These are phyloP conservation scores for Craniophora ligustri DNA, from an alignment of 2,888 invertebrate genomes.

Conservation along the genomic window DNA sequence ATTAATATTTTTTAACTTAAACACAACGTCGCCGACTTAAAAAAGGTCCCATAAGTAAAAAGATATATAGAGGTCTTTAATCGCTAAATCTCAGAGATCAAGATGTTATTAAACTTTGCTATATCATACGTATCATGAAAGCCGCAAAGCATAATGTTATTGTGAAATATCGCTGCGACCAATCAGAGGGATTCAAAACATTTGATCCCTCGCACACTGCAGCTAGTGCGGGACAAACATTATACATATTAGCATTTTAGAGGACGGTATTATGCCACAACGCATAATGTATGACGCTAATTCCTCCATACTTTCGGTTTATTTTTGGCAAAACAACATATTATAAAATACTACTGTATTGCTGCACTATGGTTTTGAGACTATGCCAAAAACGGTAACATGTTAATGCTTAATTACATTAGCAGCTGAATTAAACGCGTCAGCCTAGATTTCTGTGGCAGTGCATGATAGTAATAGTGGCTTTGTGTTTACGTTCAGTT, in stretches of 20 bases:
- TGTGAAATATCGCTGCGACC: conserved; percentile 4
- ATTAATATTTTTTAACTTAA: too few relatives aligned
- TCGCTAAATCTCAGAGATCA: too few relatives aligned
- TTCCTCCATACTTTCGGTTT: conserved; percentile 13
- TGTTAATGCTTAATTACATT: conserved; percentile 24
- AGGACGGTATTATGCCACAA: conserved; percentile 22
- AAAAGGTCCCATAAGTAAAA: too few relatives aligned
- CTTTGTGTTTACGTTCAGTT: background rate
- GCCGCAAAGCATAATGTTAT: conserved; percentile 3
- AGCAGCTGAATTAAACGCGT: conserved; percentile 18
- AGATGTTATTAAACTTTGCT: too few relatives aligned
- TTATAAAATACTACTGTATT: conserved; percentile 10
- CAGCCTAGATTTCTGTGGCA: conserved; percentile 17
- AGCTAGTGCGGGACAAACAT: conserved; percentile 13
- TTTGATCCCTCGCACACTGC: conserved; percentile 10
- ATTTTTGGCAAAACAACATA: conserved; percentile 31
- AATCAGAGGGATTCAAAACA: conserved; percentile 12
- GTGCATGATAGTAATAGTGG: background rate
- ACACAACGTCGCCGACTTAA: too few relatives aligned
- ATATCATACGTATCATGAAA: too few relatives aligned
- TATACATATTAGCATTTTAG: conserved; percentile 38
- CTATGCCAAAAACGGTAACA: conserved; percentile 40
- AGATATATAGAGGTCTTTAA: too few relatives aligned
- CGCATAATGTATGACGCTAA: conserved; percentile 14
- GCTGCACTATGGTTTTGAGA: conserved; percentile 1